Evolutionary conservation across 1,140 invertebrate genomes (phyloP), one percentile per base, ranked within the genome.

Genomic region (Drosophila ananassae): DNA sequence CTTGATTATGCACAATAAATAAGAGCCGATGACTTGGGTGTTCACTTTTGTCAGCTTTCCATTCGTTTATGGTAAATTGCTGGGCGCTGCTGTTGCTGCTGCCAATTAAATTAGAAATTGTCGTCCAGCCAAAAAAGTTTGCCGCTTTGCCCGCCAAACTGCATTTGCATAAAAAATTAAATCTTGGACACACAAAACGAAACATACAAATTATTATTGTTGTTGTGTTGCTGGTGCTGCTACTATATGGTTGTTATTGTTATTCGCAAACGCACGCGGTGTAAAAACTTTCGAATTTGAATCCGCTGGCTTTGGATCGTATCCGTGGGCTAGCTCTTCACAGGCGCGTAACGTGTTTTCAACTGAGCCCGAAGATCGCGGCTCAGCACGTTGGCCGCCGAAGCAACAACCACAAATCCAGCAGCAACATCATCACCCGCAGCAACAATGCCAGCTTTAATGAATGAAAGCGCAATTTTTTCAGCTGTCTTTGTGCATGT

Each of bases 71-170:
- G 75, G 79, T 87, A 79, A 83, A 84, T 89, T 83, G 63, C 68
- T 68, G 68, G 67, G 76, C 66, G 66, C 81, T 37, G 10, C 10
- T 37, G 34, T 1, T n/a, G 72, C 77, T 76, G 72, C 81, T 77
- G 72, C 57, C 72, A 84, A 84, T 80, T 84, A 84, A 84, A 84
- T 77, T 79, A 89, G 84, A 87, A 89, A 87, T 85, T 81, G 77
- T 85, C 80, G 73, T 71, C 77, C 73, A 79, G 66, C 79, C 79
- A 57, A 81, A 80, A 37, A 73, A 56, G 62, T 61, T 57, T 78
- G 72, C 67, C 78, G 69, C 10, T 66, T 46, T 61, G 55, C 54
- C 58, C 55, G 39, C 59, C 46, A 58, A 63, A 73, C 48, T 76
- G 59, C 67, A 81, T 89, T 89, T 89, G 84, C 84, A 89, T 89